Percentiles rank a stretch among this genome's conserved stretches.
phyloP scores from a whole-genome alignment of 2,113 vertebrate genomes.

The Nyctereutes procyonoides region DNA sequence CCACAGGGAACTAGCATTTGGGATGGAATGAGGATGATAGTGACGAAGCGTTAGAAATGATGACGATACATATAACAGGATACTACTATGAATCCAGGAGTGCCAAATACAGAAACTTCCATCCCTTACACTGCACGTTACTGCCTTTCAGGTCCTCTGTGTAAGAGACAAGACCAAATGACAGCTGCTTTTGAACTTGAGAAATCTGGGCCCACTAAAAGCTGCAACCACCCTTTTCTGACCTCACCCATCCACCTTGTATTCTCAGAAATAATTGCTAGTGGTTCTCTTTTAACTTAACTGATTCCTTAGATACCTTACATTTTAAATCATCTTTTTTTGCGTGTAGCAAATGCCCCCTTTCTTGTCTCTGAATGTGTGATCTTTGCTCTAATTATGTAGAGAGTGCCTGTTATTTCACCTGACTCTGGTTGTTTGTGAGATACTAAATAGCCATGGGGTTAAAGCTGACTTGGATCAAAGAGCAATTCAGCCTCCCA shows the following conservation, averaged over 20 bases:
- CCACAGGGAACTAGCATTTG: neutral
- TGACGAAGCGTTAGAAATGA: neutral
- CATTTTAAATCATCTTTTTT: conserved; percentile 77
- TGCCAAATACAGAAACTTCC: neutral
- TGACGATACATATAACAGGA: neutral
- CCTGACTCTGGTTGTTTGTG: conserved; percentile 76
- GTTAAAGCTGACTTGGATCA: conserved; percentile 73
- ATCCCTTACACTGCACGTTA: neutral
- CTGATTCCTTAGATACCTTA: conserved; percentile 76
- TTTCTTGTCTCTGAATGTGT: conserved; percentile 75
- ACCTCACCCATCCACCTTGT: conserved; percentile 71
- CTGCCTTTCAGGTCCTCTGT: conserved; percentile 41
- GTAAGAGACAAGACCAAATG: conserved; percentile 63
- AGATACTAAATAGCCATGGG: conserved; percentile 68
- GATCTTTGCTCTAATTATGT: conserved; percentile 81
- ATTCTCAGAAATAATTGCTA: conserved; percentile 81
- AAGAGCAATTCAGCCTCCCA: conserved; percentile 71
- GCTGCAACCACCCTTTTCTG: conserved; percentile 74
- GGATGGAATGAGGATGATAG: neutral
- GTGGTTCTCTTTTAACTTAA: conserved; percentile 78
- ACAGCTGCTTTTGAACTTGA: conserved; percentile 77
- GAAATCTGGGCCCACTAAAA: conserved; percentile 71
- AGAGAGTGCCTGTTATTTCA: conserved; percentile 69
- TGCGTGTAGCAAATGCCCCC: conserved; percentile 59
- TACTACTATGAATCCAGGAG: neutral